Conservation (phyloP, 2,113 vertebrate genomes). For the Ptilonorhynchus violaceus region DNA sequence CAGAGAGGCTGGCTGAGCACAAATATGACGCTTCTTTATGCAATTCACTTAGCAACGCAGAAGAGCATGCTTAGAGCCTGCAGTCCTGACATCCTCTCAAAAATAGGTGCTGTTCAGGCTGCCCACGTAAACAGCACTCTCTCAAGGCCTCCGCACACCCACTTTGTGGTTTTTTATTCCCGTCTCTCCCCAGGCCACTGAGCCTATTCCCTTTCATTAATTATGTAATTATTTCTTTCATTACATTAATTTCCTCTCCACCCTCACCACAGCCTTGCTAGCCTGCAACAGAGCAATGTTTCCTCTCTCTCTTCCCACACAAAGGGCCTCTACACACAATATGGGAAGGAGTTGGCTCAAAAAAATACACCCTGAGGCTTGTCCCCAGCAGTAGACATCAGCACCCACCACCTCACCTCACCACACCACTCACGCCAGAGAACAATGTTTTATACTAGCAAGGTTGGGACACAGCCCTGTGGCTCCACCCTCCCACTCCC, state of each 20-base stretch:
- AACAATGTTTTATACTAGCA: rapidly evolving
- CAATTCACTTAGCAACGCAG: not conserved
- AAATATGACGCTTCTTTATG: not conserved
- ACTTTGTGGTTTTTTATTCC: not conserved
- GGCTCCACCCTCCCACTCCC: rapidly evolving
- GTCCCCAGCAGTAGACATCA: not conserved
- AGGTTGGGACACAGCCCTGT: rapidly evolving
- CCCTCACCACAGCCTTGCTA: not conserved
- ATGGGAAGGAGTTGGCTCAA: not conserved
- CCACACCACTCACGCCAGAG: rapidly evolving
- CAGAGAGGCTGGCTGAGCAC: not conserved
- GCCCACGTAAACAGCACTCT: not conserved
- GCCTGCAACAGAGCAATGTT: not conserved
- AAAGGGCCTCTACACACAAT: not conserved
- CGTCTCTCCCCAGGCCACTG: not conserved
- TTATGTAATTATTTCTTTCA: not conserved
- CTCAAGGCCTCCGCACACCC: not conserved
- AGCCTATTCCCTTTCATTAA: not conserved
- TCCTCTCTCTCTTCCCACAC: not conserved
- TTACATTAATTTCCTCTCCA: not conserved
- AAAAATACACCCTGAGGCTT: not conserved
- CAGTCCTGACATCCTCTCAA: not conserved
- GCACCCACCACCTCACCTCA: not conserved
- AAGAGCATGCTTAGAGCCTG: not conserved
- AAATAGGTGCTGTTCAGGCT: not conserved